Percentiles rank a stretch among this genome's conserved stretches.
Evolutionary conservation across 2,113 vertebrate genomes (phyloP).

Genomic region (Ciconia stormi): DNA sequence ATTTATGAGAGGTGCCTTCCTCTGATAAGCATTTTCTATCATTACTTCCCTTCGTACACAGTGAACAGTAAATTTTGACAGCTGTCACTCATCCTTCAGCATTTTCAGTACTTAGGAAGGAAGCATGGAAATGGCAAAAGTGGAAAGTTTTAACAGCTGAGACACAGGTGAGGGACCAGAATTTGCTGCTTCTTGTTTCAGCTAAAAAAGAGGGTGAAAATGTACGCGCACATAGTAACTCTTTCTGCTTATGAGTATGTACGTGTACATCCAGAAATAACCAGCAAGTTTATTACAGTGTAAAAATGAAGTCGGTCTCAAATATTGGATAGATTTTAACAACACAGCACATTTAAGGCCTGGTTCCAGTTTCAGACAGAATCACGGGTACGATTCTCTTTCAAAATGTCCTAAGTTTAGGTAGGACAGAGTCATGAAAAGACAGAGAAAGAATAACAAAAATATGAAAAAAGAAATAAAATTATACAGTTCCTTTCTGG

Average conservation of each 20-base stretch:
- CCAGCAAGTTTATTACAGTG: background rate
- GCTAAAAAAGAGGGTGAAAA: background rate
- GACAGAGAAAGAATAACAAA: background rate
- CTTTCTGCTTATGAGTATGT: background rate
- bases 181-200: background rate
- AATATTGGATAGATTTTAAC: background rate
- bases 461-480: background rate
- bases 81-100: conserved; percentile 23
- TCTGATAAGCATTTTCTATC: background rate
- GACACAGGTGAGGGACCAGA: conserved; percentile 12
- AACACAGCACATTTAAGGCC: background rate
- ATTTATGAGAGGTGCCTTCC: background rate
- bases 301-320: background rate
- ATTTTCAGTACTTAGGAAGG: background rate
- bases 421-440: background rate
- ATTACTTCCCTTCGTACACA: background rate
- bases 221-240: accelerated
- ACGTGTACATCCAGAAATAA: background rate
- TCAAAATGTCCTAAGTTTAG: background rate
- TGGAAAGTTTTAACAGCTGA: conserved; percentile 15
- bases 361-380: background rate
- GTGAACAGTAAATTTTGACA: conserved; percentile 17
- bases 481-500: background rate
- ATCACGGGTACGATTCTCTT: background rate
- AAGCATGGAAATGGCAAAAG: background rate